These are phyloP conservation scores for Parauchenoglanis ngamensis DNA, from an alignment of 2,797 vertebrate species.

Conservation along the genomic window DNA sequence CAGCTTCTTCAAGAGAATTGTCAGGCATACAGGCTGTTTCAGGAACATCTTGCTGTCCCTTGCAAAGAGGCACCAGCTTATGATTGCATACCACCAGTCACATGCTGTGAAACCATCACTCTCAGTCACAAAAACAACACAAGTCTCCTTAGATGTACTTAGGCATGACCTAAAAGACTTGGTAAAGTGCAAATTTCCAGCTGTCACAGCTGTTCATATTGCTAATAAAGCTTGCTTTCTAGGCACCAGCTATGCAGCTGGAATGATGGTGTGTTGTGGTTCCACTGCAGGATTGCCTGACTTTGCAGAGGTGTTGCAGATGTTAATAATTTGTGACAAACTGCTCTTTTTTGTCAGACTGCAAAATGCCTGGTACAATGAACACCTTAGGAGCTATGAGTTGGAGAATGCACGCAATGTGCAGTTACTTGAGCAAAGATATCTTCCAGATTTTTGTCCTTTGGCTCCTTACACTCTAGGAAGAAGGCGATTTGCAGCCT, in stretches of 20 bases:
- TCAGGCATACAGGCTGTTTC: conserved; percentile 39
- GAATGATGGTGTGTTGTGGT: conserved; percentile 42
- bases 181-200: conserved; percentile 28
- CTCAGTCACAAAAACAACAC: conserved; percentile 39
- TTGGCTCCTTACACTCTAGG: conserved; percentile 33
- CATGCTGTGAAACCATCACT: conserved; percentile 27
- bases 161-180: conserved; percentile 37
- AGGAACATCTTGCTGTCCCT: conserved; percentile 36
- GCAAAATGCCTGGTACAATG: conserved; percentile 36
- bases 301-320: conserved; percentile 14
- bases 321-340: neutral
- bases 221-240: conserved; percentile 40
- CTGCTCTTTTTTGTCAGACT: conserved; percentile 22
- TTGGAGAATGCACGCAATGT: conserved; percentile 45
- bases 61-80: conserved; percentile 47
- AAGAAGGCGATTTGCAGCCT: conserved; percentile 31
- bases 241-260: conserved; percentile 47
- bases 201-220: conserved; percentile 40
- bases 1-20: conserved; percentile 26
- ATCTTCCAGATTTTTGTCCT: conserved; percentile 37
- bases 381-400: conserved; percentile 52
- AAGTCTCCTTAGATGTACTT: conserved; percentile 43
- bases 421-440: conserved; percentile 29
- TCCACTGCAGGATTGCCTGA: conserved; percentile 11
- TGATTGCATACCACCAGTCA: conserved; percentile 33